Evolutionary conservation across 2,113 vertebrate species (phyloP), one percentile per base, ranked within the genome.

Genomic region (Xyrauchen texanus): DNA sequence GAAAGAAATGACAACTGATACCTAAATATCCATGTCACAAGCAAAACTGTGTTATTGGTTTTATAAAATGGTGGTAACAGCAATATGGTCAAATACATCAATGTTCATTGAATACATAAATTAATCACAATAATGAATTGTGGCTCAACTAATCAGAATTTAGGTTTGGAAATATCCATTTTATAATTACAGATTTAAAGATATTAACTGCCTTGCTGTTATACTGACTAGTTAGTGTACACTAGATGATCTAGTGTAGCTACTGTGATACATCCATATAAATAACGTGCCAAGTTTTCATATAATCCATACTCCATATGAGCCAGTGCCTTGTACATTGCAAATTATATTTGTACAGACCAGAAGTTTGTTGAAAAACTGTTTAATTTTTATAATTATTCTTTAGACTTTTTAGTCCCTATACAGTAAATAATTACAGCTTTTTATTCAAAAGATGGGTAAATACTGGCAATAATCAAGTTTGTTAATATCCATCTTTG

Each of bases 1-100:
- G 83, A 88, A 87, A 86, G 84, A 86, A 86, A 82, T 82, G 80
- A 68, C 76, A 67, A 68, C 55, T 44, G 84, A 47, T 82, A 61
- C 76, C n/a, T 44, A 13, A 49, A 71, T 55, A 7, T 11, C 34
- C 65, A 6, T 60, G 4, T 67, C 67, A 45, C 46, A 9, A 6
- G 21, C 21, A 34, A 34, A 34, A 34, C 21, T 34, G 21, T 34
- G 21, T 34, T 34, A 34, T 34, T 34, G 21, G 21, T 34, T 34
- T 34, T 34, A 34, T 34, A 34, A 34, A 34, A 34, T 3, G 21
- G 21, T 34, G 21, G 21, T 34, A 34, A n/a, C n/a, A n/a, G n/a
- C n/a, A n/a, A 34, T 34, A 34, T 34, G 3, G 21, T 34, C 21
- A 34, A 34, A 34, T 34, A 34, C 21, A 34, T 34, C 21, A 34